Evolutionary conservation across 2,797 vertebrate genomes (phyloP).

Genomic region (Girardinus metallicus): DNA sequence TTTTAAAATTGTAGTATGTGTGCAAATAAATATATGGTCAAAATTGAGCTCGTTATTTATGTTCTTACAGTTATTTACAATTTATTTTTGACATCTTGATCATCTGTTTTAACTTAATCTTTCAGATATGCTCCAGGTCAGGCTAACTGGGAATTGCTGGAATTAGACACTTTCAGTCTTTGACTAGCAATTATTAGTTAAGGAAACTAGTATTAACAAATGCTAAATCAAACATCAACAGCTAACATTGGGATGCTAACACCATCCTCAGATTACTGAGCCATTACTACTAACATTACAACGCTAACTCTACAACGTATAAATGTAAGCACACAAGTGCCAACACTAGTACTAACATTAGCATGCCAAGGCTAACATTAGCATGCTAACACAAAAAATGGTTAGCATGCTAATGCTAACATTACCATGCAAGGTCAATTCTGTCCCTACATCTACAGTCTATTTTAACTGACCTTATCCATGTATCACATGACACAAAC

Average conservation of each 20-base stretch:
- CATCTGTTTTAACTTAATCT: not conserved
- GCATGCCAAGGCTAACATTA: not conserved
- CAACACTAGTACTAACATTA: not conserved
- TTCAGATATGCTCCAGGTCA: not conserved
- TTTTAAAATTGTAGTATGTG: not conserved
- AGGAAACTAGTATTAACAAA: not conserved
- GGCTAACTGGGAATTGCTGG: not conserved
- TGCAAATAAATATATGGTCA: not conserved
- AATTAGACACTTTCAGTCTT: not conserved
- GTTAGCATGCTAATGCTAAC: not conserved
- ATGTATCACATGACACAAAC: not conserved
- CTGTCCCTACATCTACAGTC: not conserved
- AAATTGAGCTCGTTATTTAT: not conserved
- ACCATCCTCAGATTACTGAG: not conserved
- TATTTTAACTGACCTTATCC: not conserved
- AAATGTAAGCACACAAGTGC: not conserved
- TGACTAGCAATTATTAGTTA: not conserved
- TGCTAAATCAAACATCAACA: not conserved
- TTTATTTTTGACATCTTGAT: not conserved
- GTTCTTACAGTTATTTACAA: not conserved
- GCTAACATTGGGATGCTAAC: not conserved
- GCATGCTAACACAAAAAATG: not conserved
- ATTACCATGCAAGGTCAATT: not conserved
- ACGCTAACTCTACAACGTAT: not conserved
- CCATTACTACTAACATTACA: not conserved